Evolutionary conservation across 2,797 vertebrate species (phyloP).

Genomic region (Argentina silus): DNA sequence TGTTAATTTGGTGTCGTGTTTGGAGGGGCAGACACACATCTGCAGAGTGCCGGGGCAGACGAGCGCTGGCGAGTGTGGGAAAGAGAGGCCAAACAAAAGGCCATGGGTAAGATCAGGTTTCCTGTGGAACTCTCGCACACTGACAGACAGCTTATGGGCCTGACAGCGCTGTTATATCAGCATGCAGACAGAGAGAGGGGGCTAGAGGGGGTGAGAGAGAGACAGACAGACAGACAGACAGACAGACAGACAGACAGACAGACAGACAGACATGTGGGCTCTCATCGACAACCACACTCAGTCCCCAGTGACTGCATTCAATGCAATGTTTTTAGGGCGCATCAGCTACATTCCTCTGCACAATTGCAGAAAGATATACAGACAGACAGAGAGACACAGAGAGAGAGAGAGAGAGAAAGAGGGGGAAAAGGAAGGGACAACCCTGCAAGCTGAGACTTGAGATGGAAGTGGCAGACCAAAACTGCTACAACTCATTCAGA

Average conservation of each 20-base stretch:
- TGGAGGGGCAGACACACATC: conserved; percentile 59
- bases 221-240: background rate
- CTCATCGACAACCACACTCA: too few species aligned
- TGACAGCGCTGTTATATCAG: conserved; percentile 52
- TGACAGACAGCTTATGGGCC: conserved; percentile 38
- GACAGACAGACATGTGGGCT: background rate
- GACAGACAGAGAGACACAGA: conserved; percentile 44
- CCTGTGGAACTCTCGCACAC: background rate
- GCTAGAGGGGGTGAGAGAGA: background rate
- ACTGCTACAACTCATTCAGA: conserved; percentile 34
- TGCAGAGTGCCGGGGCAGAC: conserved; percentile 31
- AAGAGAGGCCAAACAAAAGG: background rate
- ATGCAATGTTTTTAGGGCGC: too few species aligned
- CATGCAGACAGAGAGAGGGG: background rate
- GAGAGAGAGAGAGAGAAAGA: background rate
- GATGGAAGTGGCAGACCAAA: conserved; percentile 22
- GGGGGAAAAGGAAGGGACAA: conserved; percentile 15
- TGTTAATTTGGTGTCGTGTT: conserved; percentile 36
- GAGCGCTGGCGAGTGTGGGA: background rate
- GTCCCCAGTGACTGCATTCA: too few species aligned
- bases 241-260: background rate
- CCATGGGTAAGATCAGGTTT: background rate
- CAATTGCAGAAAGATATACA: conserved; percentile 20
- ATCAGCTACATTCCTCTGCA: too few species aligned
- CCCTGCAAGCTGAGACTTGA: conserved; percentile 50